Percentiles rank a stretch among this genome's conserved stretches.
Conservation (phyloP, 2,113 vertebrate genomes). For the Gavia stellata region DNA sequence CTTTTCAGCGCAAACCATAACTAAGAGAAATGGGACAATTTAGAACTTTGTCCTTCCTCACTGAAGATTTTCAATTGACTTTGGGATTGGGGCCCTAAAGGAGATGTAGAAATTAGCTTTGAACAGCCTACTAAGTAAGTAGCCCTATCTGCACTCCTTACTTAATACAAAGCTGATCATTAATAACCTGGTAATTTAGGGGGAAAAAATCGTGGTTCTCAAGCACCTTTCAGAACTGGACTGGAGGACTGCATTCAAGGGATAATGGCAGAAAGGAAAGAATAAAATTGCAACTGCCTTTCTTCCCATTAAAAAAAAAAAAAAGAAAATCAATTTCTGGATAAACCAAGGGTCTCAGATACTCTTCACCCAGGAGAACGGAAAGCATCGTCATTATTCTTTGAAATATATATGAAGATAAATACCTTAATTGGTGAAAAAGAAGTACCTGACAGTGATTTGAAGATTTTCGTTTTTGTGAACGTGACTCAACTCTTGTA, state of each 20-base stretch:
- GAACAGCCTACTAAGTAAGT: not conserved
- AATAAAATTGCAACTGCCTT: slow-evolving; percentile 16
- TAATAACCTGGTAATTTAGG: slow-evolving; percentile 20
- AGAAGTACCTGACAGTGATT: not conserved
- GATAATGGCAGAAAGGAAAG: slow-evolving; percentile 28
- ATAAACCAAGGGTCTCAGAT: not conserved
- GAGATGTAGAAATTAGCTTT: slow-evolving; percentile 1
- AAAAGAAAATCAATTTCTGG: slow-evolving; percentile 13
- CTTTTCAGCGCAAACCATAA: not conserved
- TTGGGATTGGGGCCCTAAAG: not conserved
- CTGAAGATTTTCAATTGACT: slow-evolving; percentile 13
- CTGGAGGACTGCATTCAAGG: slow-evolving; percentile 22
- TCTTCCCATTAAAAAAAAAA: not conserved
- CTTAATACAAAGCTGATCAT: not conserved
- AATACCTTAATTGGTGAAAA: not conserved
- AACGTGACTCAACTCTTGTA: not conserved
- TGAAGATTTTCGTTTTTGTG: not conserved
- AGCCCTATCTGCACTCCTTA: not conserved
- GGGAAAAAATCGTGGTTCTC: not conserved
- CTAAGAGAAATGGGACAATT: not conserved
- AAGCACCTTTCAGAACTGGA: slow-evolving; percentile 31
- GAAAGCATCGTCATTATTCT: not conserved
- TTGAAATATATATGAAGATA: not conserved
- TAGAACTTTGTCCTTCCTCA: not conserved
- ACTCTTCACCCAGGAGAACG: not conserved